These are phyloP conservation scores for Xiphydria camelus DNA, from an alignment of 2,888 invertebrate species.

Conservation along the genomic window DNA sequence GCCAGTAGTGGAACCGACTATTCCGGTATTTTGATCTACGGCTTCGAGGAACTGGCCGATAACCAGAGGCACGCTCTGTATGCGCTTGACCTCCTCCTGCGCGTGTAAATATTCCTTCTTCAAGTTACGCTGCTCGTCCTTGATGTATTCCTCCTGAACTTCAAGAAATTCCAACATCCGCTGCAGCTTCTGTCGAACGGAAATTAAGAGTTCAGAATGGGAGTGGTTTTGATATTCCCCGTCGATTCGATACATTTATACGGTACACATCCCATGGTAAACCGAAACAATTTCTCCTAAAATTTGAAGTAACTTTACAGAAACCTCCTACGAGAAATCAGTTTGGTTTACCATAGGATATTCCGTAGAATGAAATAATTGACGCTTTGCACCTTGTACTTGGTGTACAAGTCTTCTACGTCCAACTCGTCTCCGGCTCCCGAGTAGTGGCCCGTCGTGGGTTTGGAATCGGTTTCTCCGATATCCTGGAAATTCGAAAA, in stretches of 20 bases:
- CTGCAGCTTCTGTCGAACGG: slow-evolving; percentile 88
- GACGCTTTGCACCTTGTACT: slow-evolving; percentile 82
- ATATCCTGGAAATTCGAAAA: slow-evolving; percentile 66
- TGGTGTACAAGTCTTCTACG: slow-evolving; percentile 91
- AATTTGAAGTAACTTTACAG: too few relatives aligned
- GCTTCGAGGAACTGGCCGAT: slow-evolving; percentile 99
- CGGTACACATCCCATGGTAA: too few relatives aligned
- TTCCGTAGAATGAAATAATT: not conserved
- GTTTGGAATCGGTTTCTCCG: slow-evolving; percentile 66
- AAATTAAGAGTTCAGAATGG: too few relatives aligned
- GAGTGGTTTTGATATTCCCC: too few relatives aligned
- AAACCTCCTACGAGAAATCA: too few relatives aligned
- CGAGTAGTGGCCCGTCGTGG: slow-evolving; percentile 67
- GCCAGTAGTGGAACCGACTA: slow-evolving; percentile 98
- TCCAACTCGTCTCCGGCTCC: slow-evolving; percentile 81
- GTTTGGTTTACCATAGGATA: slow-evolving; percentile 6
- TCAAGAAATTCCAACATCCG: slow-evolving; percentile 95
- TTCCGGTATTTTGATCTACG: slow-evolving; percentile 98
- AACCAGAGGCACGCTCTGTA: slow-evolving; percentile 97
- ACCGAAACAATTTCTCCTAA: too few relatives aligned
- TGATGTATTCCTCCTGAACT: slow-evolving; percentile 99
- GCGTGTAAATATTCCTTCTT: slow-evolving; percentile 99
- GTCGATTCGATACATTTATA: too few relatives aligned
- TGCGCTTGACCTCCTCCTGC: slow-evolving; percentile 96
- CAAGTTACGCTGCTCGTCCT: slow-evolving; percentile 97